Evolutionary conservation across 1,140 invertebrate species (phyloP), one percentile per base, ranked within the genome.

Genomic region (Rhynchophorus ferrugineus): DNA sequence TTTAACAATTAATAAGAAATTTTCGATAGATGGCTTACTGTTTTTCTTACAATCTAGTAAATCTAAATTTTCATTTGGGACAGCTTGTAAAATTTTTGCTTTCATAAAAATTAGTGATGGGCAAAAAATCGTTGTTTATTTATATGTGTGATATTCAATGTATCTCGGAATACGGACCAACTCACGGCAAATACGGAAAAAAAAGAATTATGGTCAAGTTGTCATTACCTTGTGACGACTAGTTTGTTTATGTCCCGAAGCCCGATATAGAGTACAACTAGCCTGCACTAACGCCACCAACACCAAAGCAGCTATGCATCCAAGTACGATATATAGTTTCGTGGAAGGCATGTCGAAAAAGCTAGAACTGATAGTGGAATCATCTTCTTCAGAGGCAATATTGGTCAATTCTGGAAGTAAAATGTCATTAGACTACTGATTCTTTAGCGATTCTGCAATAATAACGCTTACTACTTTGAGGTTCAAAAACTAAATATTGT

Each of bases 271-370:
- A 1, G 89, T 93, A 64, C 89, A 90, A 34, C 75, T 80, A 3
- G 89, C 89, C 73, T 94, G 91, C 14, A 93, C 73, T 2, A 93
- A 57, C 9, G 86, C 85, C 6, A 94, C 75, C 6, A 89, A 71
- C 9, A 91, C 72, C 44, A 95, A 69, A 1, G 87, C 88, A 9
- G 77, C 81, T 48, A 93, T 81, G 53, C 88, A 86, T 6, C 83
- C 90, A 35, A 89, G 73, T 8, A 93, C 85, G 53, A 89, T 83
- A 72, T 89, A 91, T 46, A 91, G 71, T 61, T 89, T 87, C 2
- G 81, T 81, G 58, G 78, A 78, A 1, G 82, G 78, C 19, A 78
- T 67, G 49, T 76, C 74, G 61, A 80, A 79, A 70, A 79, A 78
- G 39, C 59, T 54, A 29, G 58, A 56, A 19, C 53, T 58, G 19